A percentile compares a stretch with the other conserved stretches of the same genome.
Conservation (phyloP, 2,113 vertebrate species). For the Sturnira hondurensis region DNA sequence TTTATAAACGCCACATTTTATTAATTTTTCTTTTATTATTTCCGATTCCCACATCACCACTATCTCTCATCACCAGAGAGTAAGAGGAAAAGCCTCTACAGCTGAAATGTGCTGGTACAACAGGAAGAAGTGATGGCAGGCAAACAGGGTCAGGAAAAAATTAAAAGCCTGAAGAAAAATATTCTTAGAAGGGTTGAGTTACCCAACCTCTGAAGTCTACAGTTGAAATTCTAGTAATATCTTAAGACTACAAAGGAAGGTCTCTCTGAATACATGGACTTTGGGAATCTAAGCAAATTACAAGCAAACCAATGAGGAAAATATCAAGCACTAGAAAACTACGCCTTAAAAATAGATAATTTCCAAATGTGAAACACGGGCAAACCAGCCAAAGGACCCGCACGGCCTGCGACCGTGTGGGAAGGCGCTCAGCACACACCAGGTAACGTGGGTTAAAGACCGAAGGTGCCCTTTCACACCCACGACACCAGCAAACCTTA, state of each 20-base stretch:
- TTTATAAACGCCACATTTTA: neutral
- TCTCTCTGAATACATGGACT: neutral
- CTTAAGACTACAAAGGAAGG: neutral
- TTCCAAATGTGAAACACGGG: slow-evolving; percentile 18
- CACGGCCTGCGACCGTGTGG: too few species aligned
- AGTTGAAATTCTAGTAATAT: neutral
- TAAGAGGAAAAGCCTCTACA: neutral
- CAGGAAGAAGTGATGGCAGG: neutral
- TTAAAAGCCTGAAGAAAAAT: neutral
- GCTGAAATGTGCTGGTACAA: neutral
- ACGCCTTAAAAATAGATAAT: neutral
- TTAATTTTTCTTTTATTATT: slow-evolving; percentile 15
- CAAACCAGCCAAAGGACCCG: too few species aligned
- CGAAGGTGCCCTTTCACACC: neutral
- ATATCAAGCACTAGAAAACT: slow-evolving; percentile 3
- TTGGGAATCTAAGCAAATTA: slow-evolving; percentile 1
- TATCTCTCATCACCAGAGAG: neutral
- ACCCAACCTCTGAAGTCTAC: slow-evolving; percentile 14
- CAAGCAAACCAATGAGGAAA: slow-evolving; percentile 5
- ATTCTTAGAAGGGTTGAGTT: neutral
- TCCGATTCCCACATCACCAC: neutral
- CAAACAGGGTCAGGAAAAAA: neutral
- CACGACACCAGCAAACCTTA: neutral
- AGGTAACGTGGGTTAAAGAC: neutral
- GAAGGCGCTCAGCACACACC: too few species aligned